Evolutionary conservation across 2,113 vertebrate species (phyloP).

Genomic region (Halcyon malimbica): DNA sequence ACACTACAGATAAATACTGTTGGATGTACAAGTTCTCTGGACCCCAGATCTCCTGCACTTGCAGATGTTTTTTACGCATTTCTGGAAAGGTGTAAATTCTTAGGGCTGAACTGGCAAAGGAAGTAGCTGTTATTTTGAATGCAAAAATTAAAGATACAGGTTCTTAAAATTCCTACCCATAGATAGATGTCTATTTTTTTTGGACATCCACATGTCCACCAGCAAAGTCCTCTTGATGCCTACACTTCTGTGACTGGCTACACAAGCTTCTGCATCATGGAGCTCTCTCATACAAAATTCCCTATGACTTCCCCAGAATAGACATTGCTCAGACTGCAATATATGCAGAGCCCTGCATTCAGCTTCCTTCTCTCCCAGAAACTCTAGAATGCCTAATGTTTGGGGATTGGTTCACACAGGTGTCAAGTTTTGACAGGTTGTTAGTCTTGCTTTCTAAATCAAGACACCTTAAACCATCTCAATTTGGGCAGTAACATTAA

Average conservation of each 20-base stretch:
- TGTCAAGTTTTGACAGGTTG: neutral
- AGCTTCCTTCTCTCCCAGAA: neutral
- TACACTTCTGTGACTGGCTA: neutral
- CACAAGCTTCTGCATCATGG: neutral
- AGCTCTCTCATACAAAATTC: neutral
- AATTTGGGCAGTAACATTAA: neutral
- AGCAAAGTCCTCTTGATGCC: neutral
- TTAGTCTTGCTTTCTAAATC: neutral
- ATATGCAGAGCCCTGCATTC: neutral
- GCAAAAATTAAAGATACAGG: neutral
- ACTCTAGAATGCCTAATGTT: neutral
- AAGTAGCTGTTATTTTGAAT: neutral
- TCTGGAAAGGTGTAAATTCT: neutral
- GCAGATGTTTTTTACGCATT: neutral
- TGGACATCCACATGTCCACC: neutral
- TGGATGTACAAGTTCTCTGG: neutral
- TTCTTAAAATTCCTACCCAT: neutral
- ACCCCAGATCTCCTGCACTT: neutral
- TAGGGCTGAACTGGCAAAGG: neutral
- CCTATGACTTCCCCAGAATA: neutral
- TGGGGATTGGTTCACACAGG: neutral
- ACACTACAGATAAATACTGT: neutral
- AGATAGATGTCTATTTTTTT: neutral
- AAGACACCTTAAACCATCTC: neutral
- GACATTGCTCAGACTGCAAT: accelerated